phyloP scores from a whole-genome alignment of 2,797 vertebrate species.

The Phylloscopus collybita region DNA sequence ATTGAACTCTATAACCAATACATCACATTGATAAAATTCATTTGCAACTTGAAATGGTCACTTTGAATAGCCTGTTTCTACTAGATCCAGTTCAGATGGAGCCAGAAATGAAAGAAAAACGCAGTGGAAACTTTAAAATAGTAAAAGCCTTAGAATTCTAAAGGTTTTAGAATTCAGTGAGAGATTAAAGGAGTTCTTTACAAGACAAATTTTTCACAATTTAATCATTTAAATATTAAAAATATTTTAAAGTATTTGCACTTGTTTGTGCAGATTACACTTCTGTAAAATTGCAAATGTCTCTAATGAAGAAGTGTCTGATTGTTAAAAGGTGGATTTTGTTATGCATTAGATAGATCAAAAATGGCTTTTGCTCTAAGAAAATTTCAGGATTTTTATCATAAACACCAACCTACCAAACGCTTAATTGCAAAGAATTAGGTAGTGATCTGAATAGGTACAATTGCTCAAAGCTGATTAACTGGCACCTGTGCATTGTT shows the following conservation, averaged over 20 bases:
- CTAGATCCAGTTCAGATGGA: neutral
- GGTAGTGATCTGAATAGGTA: neutral
- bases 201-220: neutral
- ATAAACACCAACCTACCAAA: neutral
- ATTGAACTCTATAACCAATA: neutral
- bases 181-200: neutral
- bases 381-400: neutral
- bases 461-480: slow-evolving; percentile 67
- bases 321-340: neutral
- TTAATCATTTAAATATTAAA: neutral
- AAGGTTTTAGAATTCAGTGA: neutral
- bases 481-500: slow-evolving; percentile 50
- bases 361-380: neutral
- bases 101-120: neutral
- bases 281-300: neutral
- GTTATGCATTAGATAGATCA: neutral
- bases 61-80: neutral
- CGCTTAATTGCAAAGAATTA: slow-evolving; percentile 37
- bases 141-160: neutral
- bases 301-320: neutral
- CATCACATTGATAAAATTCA: neutral
- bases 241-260: neutral
- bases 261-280: neutral
- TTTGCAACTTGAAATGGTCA: neutral
- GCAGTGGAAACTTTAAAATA: neutral